Evolutionary conservation across 2,888 invertebrate genomes (phyloP), one percentile per base, ranked within the genome.

Genomic region (Sinodicranocentrus sp.): DNA sequence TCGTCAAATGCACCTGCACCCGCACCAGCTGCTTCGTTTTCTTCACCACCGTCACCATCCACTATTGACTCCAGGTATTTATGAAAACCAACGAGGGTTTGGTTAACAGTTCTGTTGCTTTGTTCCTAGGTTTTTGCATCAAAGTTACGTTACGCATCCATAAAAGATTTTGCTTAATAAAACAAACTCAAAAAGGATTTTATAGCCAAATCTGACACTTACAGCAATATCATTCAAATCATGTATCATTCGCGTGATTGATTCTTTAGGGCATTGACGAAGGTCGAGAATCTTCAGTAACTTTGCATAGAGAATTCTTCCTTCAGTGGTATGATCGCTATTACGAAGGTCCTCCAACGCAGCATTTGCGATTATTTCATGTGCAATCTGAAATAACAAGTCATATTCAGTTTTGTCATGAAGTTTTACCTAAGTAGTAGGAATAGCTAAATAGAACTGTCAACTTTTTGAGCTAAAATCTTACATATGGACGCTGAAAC

Each of bases 231-330:
- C 65, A 1, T 26, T 15, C 0, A 65, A 2, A 0, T 1, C 21
- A n/a, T 72, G 65, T 1, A 25, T 13, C 54, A 80, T 65, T 44
- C 61, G 72, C 5, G 33, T 71, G 13, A 80, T 48, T n/a, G 72
- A 72, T 21, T 54, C 54, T 0, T 0, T 10, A 19, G 75, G 70
- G 19, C 75, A 70, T 3, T 70, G 48, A 0, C 57, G n/a, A n/a
- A 82, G 59, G 15, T 82, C 28, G 6, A 82, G 23, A 15, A 75
- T 33, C n/a, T 82, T 82, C n/a, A 82, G 59, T n/a, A 82, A 28
- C 19, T 76, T 75, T 1, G 54, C 68, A 39, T 61, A 76, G 0
- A 63, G 61, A 6, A 48, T 10, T 25, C 59, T 68, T 17, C 70
- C 75, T 13, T 82, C 82, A 0, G 67, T 70, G 0, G 26, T 63